phyloP scores from a whole-genome alignment of 2,888 invertebrate genomes.

The Andrena minutula region DNA sequence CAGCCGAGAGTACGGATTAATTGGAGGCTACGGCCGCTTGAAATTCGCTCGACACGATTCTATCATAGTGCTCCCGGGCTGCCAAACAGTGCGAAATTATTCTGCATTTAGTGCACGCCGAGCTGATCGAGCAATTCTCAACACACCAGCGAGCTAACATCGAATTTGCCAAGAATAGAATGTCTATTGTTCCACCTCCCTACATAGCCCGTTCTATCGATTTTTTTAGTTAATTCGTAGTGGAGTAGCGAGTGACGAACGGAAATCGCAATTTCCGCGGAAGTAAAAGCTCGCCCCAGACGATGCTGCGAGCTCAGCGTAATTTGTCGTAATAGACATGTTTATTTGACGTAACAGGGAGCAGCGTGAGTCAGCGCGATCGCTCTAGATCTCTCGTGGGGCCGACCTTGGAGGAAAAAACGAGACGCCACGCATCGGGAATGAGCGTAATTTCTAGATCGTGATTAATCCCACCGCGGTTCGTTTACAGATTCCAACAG shows the following conservation, averaged over 20 bases:
- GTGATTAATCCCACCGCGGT: conserved; percentile 28
- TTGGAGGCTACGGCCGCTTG: background rate
- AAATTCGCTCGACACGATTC: background rate
- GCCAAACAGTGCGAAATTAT: too few relatives aligned
- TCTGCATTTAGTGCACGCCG: too few relatives aligned
- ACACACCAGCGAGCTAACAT: too few relatives aligned
- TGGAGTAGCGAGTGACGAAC: background rate
- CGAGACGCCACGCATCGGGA: conserved; percentile 21
- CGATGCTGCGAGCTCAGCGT: conserved; percentile 58
- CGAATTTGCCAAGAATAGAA: too few relatives aligned
- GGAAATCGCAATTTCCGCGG: conserved; percentile 40
- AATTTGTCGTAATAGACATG: conserved; percentile 58
- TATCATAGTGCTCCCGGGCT: background rate
- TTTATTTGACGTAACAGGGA: conserved; percentile 55
- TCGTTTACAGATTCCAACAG: conserved; percentile 18
- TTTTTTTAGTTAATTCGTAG: background rate
- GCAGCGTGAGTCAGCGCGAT: conserved; percentile 58
- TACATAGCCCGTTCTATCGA: too few relatives aligned
- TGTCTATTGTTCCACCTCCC: too few relatives aligned
- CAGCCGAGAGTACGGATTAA: conserved; percentile 9
- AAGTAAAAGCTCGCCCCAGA: conserved; percentile 23
- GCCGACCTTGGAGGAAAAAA: conserved; percentile 56
- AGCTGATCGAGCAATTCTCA: too few relatives aligned
- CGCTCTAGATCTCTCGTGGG: conserved; percentile 62
- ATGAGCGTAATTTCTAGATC: conserved; percentile 24